Percentiles rank a stretch among this genome's conserved stretches.
These are phyloP conservation scores for Chiloscyllium punctatum DNA, from an alignment of 2,797 vertebrate species.

Conservation along the genomic window DNA sequence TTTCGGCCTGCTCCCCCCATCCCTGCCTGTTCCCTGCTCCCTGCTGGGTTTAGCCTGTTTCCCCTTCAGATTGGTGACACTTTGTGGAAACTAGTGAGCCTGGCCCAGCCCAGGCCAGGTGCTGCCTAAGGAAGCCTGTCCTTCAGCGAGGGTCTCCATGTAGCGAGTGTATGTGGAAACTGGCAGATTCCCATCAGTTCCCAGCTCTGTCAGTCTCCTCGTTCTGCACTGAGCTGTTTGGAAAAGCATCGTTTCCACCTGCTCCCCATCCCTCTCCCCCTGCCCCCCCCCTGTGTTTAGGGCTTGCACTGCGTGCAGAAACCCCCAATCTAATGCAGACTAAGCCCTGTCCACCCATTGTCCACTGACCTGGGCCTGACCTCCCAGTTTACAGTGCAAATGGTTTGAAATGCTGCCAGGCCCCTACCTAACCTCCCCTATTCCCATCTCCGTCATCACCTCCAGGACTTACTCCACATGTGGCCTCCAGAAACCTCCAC, in stretches of 20 bases:
- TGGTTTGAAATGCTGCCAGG: neutral
- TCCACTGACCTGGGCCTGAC: neutral
- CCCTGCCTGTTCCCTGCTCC: neutral
- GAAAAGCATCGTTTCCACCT: neutral
- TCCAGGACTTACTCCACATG: too few relatives aligned
- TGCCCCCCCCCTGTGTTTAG: neutral
- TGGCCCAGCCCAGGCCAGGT: too few relatives aligned
- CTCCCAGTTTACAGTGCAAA: neutral
- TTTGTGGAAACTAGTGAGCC: too few relatives aligned
- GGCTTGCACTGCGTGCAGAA: neutral
- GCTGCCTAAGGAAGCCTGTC: too few relatives aligned
- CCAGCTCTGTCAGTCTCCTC: neutral
- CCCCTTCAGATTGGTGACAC: neutral
- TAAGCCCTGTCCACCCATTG: neutral
- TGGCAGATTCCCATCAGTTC: neutral
- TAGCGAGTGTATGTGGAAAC: too few relatives aligned
- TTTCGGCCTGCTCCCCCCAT: too few relatives aligned
- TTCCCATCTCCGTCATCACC: neutral
- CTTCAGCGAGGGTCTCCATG: too few relatives aligned
- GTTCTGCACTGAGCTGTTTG: neutral
- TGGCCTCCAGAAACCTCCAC: neutral
- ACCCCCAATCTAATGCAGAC: neutral
- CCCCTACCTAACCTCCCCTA: neutral
- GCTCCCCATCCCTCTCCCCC: too few relatives aligned
- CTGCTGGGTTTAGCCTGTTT: neutral